Conservation (phyloP, 23 tunicate species). For the Halocynthia aurantium region DNA sequence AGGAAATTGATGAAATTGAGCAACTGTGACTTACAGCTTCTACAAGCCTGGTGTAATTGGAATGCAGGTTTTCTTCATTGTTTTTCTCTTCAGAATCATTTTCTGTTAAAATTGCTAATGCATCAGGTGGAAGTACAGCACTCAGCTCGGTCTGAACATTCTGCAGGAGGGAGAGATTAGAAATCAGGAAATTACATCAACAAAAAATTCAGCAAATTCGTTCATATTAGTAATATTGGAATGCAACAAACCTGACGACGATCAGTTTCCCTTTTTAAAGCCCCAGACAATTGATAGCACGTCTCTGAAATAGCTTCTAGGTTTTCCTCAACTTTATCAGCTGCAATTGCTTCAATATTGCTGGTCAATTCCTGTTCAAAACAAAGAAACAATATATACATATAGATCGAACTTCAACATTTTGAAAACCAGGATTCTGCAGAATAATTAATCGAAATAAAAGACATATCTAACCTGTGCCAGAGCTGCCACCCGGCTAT, state of each 20-base stretch:
- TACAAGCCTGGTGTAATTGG: conserved; percentile 61
- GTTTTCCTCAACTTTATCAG: conserved; percentile 65
- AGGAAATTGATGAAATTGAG: background rate
- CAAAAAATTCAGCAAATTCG: no score
- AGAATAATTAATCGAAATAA: background rate
- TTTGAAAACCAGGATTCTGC: background rate
- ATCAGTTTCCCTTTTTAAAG: conserved; percentile 62
- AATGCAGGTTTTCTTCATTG: conserved; percentile 52
- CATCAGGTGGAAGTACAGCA: conserved; percentile 75
- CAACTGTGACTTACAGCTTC: conserved; percentile 39
- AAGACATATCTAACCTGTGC: conserved; percentile 32
- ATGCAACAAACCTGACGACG: conserved; percentile 43
- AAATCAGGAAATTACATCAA: background rate
- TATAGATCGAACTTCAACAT: background rate
- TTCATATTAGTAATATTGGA: background rate
- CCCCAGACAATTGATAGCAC: conserved; percentile 40
- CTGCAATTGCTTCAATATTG: conserved; percentile 41
- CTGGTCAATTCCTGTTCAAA: conserved; percentile 33
- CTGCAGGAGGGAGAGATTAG: conserved; percentile 8
- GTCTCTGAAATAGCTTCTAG: conserved; percentile 64
- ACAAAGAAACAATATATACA: background rate
- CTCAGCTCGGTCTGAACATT: conserved; percentile 44
- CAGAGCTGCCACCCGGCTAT: conserved; percentile 35
- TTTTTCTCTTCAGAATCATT: conserved; percentile 55
- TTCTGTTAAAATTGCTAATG: conserved; percentile 57